Conservation (phyloP, 2,113 vertebrate species). For the Naja naja region DNA sequence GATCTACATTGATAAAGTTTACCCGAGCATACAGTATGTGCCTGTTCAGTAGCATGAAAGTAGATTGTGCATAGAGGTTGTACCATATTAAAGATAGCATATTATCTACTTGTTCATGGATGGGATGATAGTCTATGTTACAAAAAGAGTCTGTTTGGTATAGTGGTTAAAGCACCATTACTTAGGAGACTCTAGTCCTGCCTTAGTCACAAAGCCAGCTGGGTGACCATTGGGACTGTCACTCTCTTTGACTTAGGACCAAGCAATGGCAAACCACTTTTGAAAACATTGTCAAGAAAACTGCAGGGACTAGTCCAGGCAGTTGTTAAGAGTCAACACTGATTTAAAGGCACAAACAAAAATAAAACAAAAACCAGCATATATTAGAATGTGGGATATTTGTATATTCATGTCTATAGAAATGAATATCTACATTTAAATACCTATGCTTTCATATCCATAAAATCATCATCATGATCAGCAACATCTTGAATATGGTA, state of each 20-base stretch:
- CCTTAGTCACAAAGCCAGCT: background rate
- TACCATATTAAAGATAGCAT: background rate
- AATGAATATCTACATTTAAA: background rate
- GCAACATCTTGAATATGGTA: background rate
- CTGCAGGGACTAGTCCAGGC: background rate
- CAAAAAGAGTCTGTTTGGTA: background rate
- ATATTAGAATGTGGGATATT: background rate
- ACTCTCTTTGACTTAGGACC: background rate
- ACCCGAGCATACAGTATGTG: background rate
- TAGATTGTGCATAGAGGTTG: background rate
- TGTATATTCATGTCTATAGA: background rate
- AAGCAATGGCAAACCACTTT: background rate
- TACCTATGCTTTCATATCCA: background rate
- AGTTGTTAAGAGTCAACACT: background rate
- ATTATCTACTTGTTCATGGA: background rate
- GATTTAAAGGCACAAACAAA: background rate
- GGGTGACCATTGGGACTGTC: background rate
- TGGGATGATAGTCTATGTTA: conserved; percentile 1
- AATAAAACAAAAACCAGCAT: background rate
- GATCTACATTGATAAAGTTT: background rate
- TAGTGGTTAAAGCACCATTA: background rate
- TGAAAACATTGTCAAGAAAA: background rate
- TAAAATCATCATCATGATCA: background rate
- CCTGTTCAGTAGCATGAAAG: background rate
- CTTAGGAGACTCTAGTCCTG: background rate